Conservation (phyloP, 2,888 invertebrate species). For the Cremastobaeus sp. region DNA sequence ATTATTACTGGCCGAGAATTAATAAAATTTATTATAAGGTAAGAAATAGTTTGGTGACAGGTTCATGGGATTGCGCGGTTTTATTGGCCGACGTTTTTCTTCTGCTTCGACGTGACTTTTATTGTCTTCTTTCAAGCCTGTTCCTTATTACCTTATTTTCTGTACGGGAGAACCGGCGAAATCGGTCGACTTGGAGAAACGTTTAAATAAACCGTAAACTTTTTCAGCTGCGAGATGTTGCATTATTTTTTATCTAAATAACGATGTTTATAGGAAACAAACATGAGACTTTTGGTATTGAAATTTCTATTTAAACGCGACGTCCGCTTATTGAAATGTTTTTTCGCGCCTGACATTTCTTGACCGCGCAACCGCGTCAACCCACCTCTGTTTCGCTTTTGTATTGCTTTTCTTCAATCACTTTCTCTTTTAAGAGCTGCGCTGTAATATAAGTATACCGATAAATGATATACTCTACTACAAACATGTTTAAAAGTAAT, state of each 20-base stretch:
- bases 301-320: too few relatives aligned
- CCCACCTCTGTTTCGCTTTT: too few relatives aligned
- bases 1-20: conserved; percentile 99
- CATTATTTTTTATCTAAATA: too few relatives aligned
- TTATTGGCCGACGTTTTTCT: conserved; percentile 32
- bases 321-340: too few relatives aligned
- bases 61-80: conserved; percentile 33
- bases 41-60: conserved; percentile 52
- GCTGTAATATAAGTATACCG: neutral
- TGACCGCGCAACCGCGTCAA: neutral
- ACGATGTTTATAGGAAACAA: too few relatives aligned
- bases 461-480: conserved; percentile 2
- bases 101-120: conserved; percentile 24
- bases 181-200: too few relatives aligned
- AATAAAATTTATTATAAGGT: conserved; percentile 96
- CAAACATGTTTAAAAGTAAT: neutral
- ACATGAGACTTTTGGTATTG: too few relatives aligned
- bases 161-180: too few relatives aligned
- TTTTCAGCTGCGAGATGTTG: too few relatives aligned
- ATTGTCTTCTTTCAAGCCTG: conserved; percentile 3
- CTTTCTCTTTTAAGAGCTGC: conserved; percentile 8
- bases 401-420: conserved; percentile 4
- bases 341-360: conserved; percentile 3
- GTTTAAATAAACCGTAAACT: too few relatives aligned
- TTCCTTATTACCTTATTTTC: conserved; percentile 12